These are phyloP conservation scores for Sander lucioperca DNA, from an alignment of 2,113 vertebrate genomes.

Conservation along the genomic window DNA sequence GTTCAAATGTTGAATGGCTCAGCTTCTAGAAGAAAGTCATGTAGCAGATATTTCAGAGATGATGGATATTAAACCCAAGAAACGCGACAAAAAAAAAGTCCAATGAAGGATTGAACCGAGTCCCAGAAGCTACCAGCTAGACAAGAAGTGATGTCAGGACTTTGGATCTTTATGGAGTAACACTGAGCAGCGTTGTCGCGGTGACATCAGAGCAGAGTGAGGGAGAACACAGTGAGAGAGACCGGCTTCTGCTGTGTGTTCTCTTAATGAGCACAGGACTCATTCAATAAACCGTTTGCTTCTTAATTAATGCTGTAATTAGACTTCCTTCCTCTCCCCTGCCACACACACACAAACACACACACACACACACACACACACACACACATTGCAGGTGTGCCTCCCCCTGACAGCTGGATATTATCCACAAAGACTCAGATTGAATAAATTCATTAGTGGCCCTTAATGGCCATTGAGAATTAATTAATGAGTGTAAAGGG, in stretches of 20 bases:
- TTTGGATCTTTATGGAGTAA: not conserved
- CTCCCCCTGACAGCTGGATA: constrained; percentile 90
- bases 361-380: constrained; percentile 36
- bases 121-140: not conserved
- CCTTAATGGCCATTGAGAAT: constrained; percentile 94
- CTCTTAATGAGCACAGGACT: constrained; percentile 86
- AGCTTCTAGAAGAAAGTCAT: not conserved
- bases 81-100: not conserved
- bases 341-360: constrained; percentile 30
- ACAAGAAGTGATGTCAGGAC: not conserved
- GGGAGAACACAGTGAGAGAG: not conserved
- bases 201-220: constrained; percentile 3
- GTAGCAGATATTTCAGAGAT: too few species aligned
- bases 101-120: not conserved
- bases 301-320: constrained; percentile 90
- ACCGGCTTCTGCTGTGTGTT: constrained; percentile 24
- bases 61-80: too few species aligned
- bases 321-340: constrained; percentile 79
- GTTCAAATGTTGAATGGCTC: not conserved
- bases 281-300: constrained; percentile 88
- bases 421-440: constrained; percentile 82
- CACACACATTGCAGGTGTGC: constrained; percentile 86
- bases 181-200: not conserved
- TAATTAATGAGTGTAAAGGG: constrained; percentile 88
- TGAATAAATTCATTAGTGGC: constrained; percentile 93